A percentile compares a stretch with the other conserved stretches of the same genome.
These are phyloP conservation scores for Cephalopterus ornatus DNA, from an alignment of 2,113 vertebrate species.

Conservation along the genomic window DNA sequence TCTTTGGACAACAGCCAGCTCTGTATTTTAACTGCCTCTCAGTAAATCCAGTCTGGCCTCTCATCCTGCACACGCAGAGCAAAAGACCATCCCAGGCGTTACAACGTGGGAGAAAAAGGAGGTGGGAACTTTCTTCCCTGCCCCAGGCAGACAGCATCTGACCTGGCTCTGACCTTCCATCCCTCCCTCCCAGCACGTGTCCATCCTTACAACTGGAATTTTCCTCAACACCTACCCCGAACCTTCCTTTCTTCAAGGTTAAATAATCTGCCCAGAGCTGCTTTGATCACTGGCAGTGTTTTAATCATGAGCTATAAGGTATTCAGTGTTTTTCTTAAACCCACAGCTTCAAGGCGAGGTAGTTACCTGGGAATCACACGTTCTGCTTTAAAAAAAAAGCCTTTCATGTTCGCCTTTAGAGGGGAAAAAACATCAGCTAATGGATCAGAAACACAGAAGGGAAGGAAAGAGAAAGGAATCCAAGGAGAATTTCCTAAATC, in stretches of 20 bases:
- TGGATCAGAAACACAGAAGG: background rate
- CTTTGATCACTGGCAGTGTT: background rate
- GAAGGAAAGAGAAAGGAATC: background rate
- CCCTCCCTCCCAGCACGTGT: background rate
- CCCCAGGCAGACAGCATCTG: background rate
- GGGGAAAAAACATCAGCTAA: background rate
- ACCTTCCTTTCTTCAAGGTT: background rate
- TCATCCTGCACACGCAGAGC: background rate
- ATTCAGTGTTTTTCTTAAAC: background rate
- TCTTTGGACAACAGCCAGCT: background rate
- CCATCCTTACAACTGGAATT: background rate
- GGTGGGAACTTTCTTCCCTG: background rate
- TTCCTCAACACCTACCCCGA: background rate
- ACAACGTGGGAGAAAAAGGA: rapidly evolving
- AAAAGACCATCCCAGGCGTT: background rate
- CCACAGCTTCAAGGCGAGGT: background rate
- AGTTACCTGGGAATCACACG: background rate
- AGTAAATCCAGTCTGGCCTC: background rate
- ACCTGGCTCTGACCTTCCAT: background rate
- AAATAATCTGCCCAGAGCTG: background rate
- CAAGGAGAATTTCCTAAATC: background rate
- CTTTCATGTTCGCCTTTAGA: background rate
- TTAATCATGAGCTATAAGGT: background rate
- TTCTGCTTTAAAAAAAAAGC: background rate
- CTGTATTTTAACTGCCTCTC: background rate